phyloP scores from a whole-genome alignment of 2,888 invertebrate species.

The Epirrita christyi region DNA sequence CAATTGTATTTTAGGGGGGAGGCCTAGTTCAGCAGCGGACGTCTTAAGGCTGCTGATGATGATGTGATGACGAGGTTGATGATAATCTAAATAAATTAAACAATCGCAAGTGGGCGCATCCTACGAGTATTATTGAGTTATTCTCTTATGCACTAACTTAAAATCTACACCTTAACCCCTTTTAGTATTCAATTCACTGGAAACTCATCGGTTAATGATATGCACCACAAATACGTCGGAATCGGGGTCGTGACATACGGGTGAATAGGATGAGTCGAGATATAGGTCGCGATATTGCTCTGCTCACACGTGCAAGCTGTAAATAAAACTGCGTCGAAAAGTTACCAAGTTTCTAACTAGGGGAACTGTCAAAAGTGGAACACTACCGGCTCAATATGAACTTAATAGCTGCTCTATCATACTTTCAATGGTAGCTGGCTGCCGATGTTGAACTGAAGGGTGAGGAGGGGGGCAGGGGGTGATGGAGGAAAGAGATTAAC shows the following conservation, averaged over 20 bases:
- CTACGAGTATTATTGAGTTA: not conserved
- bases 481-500: too few relatives aligned
- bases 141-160: not conserved
- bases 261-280: slow-evolving; percentile 46
- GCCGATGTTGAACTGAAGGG: too few relatives aligned
- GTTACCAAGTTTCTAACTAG: not conserved
- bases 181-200: not conserved
- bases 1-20: too few relatives aligned
- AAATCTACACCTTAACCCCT: not conserved
- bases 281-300: slow-evolving; percentile 51
- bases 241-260: slow-evolving; percentile 48
- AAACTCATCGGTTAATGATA: slow-evolving; percentile 15
- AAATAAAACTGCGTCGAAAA: slow-evolving; percentile 20
- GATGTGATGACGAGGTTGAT: too few relatives aligned
- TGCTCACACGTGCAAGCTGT: slow-evolving; percentile 41
- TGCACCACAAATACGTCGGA: slow-evolving; percentile 20
- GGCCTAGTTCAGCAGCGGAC: too few relatives aligned
- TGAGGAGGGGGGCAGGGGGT: too few relatives aligned
- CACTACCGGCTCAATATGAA: not conserved
- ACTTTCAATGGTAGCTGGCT: not conserved
- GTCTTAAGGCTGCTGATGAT: too few relatives aligned
- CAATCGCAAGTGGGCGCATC: too few relatives aligned
- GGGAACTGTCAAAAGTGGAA: not conserved
- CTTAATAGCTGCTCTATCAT: not conserved
- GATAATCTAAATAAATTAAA: too few relatives aligned